phyloP scores from a whole-genome alignment of 2,113 vertebrate genomes.

The Meriones unguiculatus region DNA sequence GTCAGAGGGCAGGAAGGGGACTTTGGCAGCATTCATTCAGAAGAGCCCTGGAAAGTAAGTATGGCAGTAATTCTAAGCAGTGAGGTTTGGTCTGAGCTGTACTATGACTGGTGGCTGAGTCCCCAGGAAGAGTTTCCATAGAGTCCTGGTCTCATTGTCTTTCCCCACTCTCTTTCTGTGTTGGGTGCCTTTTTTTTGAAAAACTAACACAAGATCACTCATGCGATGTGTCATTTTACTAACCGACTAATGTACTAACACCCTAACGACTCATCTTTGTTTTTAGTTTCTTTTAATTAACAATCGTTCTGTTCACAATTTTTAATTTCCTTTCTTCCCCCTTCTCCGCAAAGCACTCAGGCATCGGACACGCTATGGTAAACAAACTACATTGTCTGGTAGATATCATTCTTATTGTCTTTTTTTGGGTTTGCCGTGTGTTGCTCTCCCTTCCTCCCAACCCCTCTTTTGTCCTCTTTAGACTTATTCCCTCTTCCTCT shows the following conservation, averaged over 20 bases:
- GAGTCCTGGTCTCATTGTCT: constrained; percentile 89
- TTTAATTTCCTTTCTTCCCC: constrained; percentile 99
- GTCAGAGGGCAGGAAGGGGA: constrained; percentile 57
- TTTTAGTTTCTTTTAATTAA: constrained; percentile 99
- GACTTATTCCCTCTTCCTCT: constrained; percentile 79
- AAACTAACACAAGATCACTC: constrained; percentile 97
- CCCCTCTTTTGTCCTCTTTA: constrained; percentile 83
- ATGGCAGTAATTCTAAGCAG: constrained; percentile 68
- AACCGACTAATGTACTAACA: constrained; percentile 96
- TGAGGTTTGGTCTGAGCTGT: constrained; percentile 10
- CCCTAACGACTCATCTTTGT: constrained; percentile 96
- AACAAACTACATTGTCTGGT: constrained; percentile 99
- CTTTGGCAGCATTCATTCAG: neutral
- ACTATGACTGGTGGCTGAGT: constrained; percentile 56
- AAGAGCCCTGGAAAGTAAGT: constrained; percentile 84
- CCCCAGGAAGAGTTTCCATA: constrained; percentile 82
- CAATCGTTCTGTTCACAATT: constrained; percentile 99
- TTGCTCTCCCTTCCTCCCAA: constrained; percentile 90
- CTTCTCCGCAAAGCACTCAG: constrained; percentile 99
- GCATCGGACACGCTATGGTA: constrained; percentile 99
- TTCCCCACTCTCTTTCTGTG: constrained; percentile 88
- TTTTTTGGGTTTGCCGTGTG: constrained; percentile 99
- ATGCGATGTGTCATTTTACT: constrained; percentile 98
- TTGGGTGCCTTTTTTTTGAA: constrained; percentile 90
- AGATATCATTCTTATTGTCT: constrained; percentile 99